Evolutionary conservation across 2,888 invertebrate species (phyloP).

Genomic region (Coecobrya sp.): DNA sequence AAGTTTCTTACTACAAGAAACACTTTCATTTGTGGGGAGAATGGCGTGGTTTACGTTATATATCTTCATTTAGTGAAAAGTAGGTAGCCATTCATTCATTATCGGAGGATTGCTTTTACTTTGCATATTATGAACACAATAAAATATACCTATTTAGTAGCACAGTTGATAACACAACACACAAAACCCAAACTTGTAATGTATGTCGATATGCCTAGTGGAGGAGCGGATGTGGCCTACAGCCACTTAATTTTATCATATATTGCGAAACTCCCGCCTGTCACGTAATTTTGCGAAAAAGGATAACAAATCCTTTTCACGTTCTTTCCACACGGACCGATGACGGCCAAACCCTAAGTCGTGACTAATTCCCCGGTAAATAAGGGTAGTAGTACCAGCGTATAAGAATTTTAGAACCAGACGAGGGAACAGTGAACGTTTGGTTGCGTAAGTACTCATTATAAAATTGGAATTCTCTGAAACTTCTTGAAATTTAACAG

Average conservation of each 20-base stretch:
- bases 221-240: conserved; percentile 61
- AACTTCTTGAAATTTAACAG: no score
- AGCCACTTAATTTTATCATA: conserved; percentile 62
- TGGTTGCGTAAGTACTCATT: not conserved
- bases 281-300: conserved; percentile 59
- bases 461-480: not conserved
- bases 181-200: no score
- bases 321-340: no score
- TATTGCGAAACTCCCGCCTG: conserved; percentile 44
- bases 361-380: conserved; percentile 39
- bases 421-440: not conserved
- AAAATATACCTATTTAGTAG: not conserved
- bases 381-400: not conserved
- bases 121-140: conserved; percentile 20
- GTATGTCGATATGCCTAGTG: not conserved
- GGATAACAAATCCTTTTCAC: conserved; percentile 35
- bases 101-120: conserved; percentile 6
- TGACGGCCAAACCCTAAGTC: not conserved
- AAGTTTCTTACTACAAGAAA: conserved; percentile 35
- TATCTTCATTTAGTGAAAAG: conserved; percentile 37
- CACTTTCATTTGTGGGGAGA: conserved; percentile 16
- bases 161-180: not conserved
- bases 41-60: not conserved
- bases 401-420: not conserved
- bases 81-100: conserved; percentile 32